Percentiles rank a stretch among this genome's conserved stretches.
Evolutionary conservation across 2,888 invertebrate genomes (phyloP).

Genomic region (Dryocosmus kuriphilus): DNA sequence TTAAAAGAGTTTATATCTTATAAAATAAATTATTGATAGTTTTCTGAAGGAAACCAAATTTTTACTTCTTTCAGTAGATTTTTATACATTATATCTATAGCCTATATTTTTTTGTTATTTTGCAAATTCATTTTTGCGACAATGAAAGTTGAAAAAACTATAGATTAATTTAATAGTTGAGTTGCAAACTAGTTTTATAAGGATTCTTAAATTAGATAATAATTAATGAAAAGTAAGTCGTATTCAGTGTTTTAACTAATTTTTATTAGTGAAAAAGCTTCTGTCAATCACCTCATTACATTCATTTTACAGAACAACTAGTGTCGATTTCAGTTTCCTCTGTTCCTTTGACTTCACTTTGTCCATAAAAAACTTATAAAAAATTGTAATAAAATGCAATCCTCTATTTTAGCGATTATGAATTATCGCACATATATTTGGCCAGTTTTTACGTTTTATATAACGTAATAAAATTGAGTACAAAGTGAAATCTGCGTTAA

Average conservation of each 20-base stretch:
- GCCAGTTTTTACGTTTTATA: conserved; percentile 6
- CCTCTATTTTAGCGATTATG: conserved; percentile 3
- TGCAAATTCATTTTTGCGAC: too few relatives aligned
- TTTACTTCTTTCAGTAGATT: too few relatives aligned
- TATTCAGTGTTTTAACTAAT: conserved; percentile 66
- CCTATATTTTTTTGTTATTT: too few relatives aligned
- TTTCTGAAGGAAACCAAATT: too few relatives aligned
- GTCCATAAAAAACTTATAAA: conserved; percentile 40
- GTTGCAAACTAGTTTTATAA: too few relatives aligned
- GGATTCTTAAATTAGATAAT: too few relatives aligned
- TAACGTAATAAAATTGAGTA: conserved; percentile 1
- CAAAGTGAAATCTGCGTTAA: conserved; percentile 8
- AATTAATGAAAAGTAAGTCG: not conserved
- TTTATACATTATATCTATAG: too few relatives aligned
- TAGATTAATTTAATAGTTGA: too few relatives aligned
- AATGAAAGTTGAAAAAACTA: too few relatives aligned
- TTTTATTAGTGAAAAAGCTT: conserved; percentile 75
- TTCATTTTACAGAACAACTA: conserved; percentile 68
- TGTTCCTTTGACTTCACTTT: conserved; percentile 47
- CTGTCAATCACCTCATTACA: conserved; percentile 72
- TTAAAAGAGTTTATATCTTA: too few relatives aligned
- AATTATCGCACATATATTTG: conserved; percentile 10
- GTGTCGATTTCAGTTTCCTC: conserved; percentile 57
- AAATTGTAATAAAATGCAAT: not conserved
- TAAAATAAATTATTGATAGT: too few relatives aligned